Evolutionary conservation across 1,140 invertebrate species (phyloP), one percentile per base, ranked within the genome.

Genomic region (Papilio aristodemus): DNA sequence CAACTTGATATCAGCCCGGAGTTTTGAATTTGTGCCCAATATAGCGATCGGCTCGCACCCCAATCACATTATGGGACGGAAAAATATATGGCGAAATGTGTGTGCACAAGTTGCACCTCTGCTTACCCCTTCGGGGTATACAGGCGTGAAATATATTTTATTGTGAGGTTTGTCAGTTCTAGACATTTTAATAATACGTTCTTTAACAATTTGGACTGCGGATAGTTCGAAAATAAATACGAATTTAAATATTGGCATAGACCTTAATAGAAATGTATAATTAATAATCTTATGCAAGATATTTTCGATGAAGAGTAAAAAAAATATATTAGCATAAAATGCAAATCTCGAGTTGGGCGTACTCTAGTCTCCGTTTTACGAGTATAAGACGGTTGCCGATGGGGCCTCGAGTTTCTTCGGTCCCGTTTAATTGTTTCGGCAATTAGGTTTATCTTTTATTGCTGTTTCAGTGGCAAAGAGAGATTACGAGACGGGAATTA

Each of bases 371-470:
- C 22, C 9, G 25, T 32, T 27, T n/a, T 25, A 50, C 17, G 22
- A 66, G 63, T 39, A 63, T 63, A 39, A 63, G 37, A 41, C 36
- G 38, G 17, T 63, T 46, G 22, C 22, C 19, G 39, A 64, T 46
- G 10, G 41, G 41, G 22, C 0, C 10, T 22, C 17, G 39, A 66
- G 27, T 46, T 66, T 50, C 63, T 66, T 66, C 19, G 25, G 41
- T 66, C 25, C 25, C 63, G n/a, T 32, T 66, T 66, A 64, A 66
- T 66, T 46, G 63, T 46, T 32, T 66, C 22, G n/a, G 63, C 36
- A 46, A 66, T 66, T 66, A 66, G 32, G 39, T 66, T 66, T 63
- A 41, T 63, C 63, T 66, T 66, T 46, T 66, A 66, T 50, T 46
- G 39, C 63, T 27, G 39, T 46, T 43, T 46, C 41, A 50, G 41